Conservation (phyloP, 2,888 invertebrate genomes). For the Aplocera efformata region DNA sequence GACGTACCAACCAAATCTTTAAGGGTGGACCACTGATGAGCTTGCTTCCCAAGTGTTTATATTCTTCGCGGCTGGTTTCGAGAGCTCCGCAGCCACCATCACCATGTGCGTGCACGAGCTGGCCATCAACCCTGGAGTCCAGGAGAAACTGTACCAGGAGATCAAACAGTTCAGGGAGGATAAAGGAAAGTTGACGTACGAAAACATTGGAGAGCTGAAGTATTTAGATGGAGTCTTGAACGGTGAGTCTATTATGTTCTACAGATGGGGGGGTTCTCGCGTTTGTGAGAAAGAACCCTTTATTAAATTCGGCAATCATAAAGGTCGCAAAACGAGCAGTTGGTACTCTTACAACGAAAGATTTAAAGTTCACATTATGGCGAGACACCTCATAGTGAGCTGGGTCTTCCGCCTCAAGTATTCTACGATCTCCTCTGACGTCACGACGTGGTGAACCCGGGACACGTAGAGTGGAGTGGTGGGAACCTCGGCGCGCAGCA, state of each 20-base stretch:
- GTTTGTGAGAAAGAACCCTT: too few species aligned
- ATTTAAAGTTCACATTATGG: too few species aligned
- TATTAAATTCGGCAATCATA: too few species aligned
- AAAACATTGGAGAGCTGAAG: conserved; percentile 48
- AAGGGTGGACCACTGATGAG: conserved; percentile 64
- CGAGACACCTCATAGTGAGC: too few species aligned
- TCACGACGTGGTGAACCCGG: too few species aligned
- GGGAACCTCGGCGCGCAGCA: too few species aligned
- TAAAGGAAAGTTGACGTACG: conserved; percentile 40
- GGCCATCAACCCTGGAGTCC: conserved; percentile 59
- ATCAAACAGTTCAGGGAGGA: conserved; percentile 41
- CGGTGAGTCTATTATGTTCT: conserved; percentile 35
- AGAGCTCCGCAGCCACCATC: conserved; percentile 59
- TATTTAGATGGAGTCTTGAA: conserved; percentile 60
- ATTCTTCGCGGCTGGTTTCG: conserved; percentile 72
- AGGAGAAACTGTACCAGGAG: conserved; percentile 63
- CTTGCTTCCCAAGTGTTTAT: conserved; percentile 66
- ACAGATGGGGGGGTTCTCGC: not conserved
- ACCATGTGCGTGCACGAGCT: conserved; percentile 62
- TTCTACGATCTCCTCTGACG: too few species aligned
- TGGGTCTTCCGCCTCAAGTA: too few species aligned
- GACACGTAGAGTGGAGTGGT: too few species aligned
- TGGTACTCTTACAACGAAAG: too few species aligned
- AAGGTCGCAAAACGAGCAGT: too few species aligned
- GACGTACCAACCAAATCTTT: too few species aligned